These are phyloP conservation scores for Vulpes lagopus DNA, from an alignment of 2,113 vertebrate genomes.

Conservation along the genomic window DNA sequence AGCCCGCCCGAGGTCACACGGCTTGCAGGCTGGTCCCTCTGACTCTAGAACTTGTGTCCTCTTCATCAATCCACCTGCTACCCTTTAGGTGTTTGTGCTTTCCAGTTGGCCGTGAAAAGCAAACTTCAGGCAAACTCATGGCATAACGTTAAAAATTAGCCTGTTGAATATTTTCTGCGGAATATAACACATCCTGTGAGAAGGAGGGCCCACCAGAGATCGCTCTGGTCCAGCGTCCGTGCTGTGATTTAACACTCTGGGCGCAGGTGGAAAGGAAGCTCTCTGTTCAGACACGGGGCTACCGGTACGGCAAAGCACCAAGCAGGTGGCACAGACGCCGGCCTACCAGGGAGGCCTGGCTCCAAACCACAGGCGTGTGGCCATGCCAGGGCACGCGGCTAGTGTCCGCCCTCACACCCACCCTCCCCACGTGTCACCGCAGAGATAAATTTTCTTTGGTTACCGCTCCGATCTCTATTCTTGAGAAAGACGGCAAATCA, in stretches of 20 bases:
- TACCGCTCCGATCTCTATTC: conserved; percentile 67
- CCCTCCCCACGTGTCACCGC: neutral
- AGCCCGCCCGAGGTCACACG: neutral
- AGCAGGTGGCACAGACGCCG: neutral
- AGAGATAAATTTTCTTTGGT: conserved; percentile 14
- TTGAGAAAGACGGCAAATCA: fast-evolving
- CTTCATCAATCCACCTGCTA: neutral
- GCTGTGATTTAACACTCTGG: fast-evolving
- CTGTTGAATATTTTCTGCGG: neutral
- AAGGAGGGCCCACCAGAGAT: fast-evolving
- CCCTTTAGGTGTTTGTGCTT: fast-evolving
- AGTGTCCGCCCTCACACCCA: neutral
- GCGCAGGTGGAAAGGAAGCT: neutral
- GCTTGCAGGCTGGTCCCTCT: neutral
- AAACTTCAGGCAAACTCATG: neutral
- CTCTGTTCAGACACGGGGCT: neutral
- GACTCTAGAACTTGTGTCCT: neutral
- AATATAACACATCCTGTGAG: neutral
- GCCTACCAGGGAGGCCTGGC: neutral
- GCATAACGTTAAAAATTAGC: neutral
- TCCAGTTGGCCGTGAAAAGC: neutral
- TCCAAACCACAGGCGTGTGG: fast-evolving
- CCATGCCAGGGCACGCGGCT: fast-evolving
- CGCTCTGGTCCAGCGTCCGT: fast-evolving
- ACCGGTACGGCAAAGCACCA: fast-evolving